Evolutionary conservation across 2,888 invertebrate species (phyloP).

Genomic region (Orgyia antiqua): DNA sequence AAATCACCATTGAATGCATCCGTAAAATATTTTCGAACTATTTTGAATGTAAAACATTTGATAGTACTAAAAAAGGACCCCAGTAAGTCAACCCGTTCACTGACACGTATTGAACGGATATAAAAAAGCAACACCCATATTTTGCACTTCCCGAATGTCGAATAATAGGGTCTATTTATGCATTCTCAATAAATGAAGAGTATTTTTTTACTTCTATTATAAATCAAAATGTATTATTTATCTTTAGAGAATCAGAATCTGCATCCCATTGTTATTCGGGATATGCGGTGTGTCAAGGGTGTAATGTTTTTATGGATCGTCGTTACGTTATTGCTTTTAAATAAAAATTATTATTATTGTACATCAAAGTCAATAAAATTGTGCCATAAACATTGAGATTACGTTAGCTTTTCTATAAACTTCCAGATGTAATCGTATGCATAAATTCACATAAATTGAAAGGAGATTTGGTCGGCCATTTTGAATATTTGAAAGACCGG

Average conservation of each 20-base stretch:
- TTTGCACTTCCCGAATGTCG: constrained; percentile 73
- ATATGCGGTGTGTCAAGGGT: constrained; percentile 76
- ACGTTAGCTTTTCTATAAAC: constrained; percentile 7
- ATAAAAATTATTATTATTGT: constrained; percentile 28
- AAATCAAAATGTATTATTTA: constrained; percentile 79
- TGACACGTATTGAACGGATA: constrained; percentile 68
- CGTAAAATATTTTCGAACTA: constrained; percentile 76
- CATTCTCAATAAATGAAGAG: constrained; percentile 77
- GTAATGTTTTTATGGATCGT: constrained; percentile 66
- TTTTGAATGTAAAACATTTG: constrained; percentile 64
- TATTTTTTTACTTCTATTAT: constrained; percentile 75
- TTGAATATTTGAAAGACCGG: constrained; percentile 65
- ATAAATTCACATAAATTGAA: constrained; percentile 48
- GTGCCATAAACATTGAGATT: constrained; percentile 3
- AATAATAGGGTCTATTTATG: constrained; percentile 78
- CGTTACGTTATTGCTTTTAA: constrained; percentile 35
- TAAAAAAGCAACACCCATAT: constrained; percentile 77
- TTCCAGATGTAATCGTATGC: constrained; percentile 52
- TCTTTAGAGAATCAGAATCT: constrained; percentile 76
- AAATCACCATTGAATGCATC: constrained; percentile 75
- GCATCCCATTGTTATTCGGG: constrained; percentile 76
- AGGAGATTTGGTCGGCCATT: constrained; percentile 57
- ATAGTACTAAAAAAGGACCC: constrained; percentile 56
- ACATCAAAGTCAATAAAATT: constrained; percentile 9
- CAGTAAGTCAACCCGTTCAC: constrained; percentile 71